A percentile compares a stretch with the other conserved stretches of the same genome.
These are phyloP conservation scores for Chouioia cunea DNA, from an alignment of 2,888 invertebrate species.

Conservation along the genomic window DNA sequence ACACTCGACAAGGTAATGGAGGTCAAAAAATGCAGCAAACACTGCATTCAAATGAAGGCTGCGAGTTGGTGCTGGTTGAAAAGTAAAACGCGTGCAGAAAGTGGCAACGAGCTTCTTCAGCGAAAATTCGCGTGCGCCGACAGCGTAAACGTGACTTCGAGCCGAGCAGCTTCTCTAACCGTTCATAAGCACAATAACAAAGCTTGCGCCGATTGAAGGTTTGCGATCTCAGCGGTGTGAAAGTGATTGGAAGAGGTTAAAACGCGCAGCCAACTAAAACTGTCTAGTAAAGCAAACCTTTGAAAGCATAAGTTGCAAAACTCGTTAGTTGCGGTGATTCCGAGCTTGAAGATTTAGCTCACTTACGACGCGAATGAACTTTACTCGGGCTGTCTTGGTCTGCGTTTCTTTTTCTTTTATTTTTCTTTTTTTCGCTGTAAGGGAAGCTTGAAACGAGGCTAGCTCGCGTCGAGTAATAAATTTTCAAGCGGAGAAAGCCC, in stretches of 20 bases:
- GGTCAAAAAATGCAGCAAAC: slow-evolving; percentile 5
- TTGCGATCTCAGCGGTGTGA: neutral
- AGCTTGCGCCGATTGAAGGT: slow-evolving; percentile 18
- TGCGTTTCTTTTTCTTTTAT: slow-evolving; percentile 2
- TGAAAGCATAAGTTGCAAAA: slow-evolving; percentile 44
- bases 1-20: too few relatives aligned
- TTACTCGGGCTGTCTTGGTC: neutral
- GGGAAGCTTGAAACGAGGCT: neutral
- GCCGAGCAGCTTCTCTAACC: too few relatives aligned
- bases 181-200: slow-evolving; percentile 7
- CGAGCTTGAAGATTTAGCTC: slow-evolving; percentile 43
- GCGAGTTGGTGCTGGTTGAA: neutral
- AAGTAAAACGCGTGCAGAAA: slow-evolving; percentile 13
- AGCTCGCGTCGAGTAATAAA: slow-evolving; percentile 40
- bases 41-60: slow-evolving; percentile 7
- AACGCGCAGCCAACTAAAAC: too few relatives aligned
- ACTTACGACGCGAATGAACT: slow-evolving; percentile 44
- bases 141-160: too few relatives aligned
- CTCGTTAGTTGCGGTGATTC: slow-evolving; percentile 42
- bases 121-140: slow-evolving; percentile 7
- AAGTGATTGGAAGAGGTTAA: too few relatives aligned
- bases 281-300: neutral
- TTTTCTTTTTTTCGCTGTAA: neutral
- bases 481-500: slow-evolving; percentile 40
- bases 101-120: slow-evolving; percentile 15